Percentiles rank a stretch among this genome's conserved stretches.
Evolutionary conservation across 2,888 invertebrate species (phyloP).

Genomic region (Tenthredo notha): DNA sequence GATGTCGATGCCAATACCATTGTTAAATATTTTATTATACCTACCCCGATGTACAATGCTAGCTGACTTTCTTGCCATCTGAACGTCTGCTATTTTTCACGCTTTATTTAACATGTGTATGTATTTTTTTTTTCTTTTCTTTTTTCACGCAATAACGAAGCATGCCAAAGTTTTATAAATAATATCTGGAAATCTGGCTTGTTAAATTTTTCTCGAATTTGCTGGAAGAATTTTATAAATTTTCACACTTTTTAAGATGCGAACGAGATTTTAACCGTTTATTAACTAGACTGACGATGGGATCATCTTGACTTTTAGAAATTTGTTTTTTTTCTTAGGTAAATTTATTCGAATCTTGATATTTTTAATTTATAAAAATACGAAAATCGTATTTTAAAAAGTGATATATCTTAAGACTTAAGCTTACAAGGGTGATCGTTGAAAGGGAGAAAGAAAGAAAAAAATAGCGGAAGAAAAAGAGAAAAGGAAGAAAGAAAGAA

Average conservation of each 20-base stretch:
- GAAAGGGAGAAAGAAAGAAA: neutral
- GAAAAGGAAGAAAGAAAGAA: neutral
- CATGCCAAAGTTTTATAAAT: neutral
- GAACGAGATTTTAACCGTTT: neutral
- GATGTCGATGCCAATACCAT: slow-evolving; percentile 37
- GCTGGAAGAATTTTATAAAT: neutral
- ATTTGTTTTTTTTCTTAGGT: neutral
- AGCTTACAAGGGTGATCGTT: neutral
- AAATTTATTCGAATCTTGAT: neutral
- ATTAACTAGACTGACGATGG: neutral
- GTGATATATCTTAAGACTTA: neutral
- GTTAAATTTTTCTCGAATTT: neutral
- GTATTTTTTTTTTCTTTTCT: neutral
- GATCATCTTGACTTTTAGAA: neutral
- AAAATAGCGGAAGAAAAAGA: neutral
- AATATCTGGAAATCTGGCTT: neutral
- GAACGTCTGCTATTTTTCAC: neutral
- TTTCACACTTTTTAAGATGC: neutral
- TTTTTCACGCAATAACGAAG: neutral
- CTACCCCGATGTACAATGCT: neutral
- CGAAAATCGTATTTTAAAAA: neutral
- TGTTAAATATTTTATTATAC: slow-evolving; percentile 44
- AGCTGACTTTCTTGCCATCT: neutral
- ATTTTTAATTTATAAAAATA: neutral
- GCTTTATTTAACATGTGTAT: neutral